Evolutionary conservation across 2,888 invertebrate species (phyloP).

Genomic region (Julus scanicus): DNA sequence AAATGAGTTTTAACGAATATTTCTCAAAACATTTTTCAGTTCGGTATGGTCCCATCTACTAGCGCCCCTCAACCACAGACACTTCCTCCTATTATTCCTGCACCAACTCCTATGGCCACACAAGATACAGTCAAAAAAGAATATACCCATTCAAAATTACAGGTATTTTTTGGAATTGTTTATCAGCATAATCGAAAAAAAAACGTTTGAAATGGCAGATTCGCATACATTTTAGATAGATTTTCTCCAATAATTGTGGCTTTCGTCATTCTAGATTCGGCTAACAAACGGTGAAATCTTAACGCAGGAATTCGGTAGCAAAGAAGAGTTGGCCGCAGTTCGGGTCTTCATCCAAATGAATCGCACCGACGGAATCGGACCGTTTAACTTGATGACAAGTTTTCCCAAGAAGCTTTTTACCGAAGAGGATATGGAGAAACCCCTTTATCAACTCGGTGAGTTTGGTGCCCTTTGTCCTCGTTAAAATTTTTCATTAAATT

Average conservation of each 20-base stretch:
- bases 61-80: not conserved
- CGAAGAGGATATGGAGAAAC: conserved; percentile 87
- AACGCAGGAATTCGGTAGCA: conserved; percentile 82
- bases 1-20: not conserved
- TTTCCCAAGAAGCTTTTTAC: conserved; percentile 90
- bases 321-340: conserved; percentile 91
- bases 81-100: not conserved
- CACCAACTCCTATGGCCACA: not conserved
- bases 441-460: conserved; percentile 82
- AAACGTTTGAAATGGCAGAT: not conserved
- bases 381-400: conserved; percentile 88
- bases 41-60: not conserved
- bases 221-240: no score
- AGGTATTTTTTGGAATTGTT: conserved; percentile 65
- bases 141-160: conserved; percentile 77
- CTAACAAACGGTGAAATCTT: conserved; percentile 79
- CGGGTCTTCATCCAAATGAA: conserved; percentile 88
- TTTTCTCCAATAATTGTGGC: no score
- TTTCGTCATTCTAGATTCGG: conserved; percentile 72
- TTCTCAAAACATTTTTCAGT: not conserved
- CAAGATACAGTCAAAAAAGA: conserved; percentile 67
- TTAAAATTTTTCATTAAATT: not conserved
- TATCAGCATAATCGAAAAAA: not conserved
- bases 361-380: conserved; percentile 74
- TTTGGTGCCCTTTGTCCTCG: not conserved